A percentile compares a stretch with the other conserved stretches of the same genome.
These are phyloP conservation scores for Drosophila cracens DNA, from an alignment of 2,888 invertebrate genomes.

Conservation along the genomic window DNA sequence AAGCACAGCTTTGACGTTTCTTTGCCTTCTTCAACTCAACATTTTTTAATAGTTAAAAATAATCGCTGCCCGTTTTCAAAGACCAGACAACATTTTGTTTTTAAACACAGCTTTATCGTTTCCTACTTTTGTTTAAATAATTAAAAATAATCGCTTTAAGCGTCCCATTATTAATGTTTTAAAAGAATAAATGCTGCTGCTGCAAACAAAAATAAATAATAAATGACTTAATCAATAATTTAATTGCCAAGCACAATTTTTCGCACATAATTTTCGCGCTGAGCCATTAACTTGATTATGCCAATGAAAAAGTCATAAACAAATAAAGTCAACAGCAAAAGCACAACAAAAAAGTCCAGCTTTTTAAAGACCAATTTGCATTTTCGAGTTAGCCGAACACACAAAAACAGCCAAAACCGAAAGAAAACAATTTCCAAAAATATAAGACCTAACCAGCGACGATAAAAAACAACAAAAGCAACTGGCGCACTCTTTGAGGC, in stretches of 20 bases:
- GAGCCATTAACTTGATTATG: constrained; percentile 37
- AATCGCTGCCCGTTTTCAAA: not conserved
- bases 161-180: not conserved
- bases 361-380: constrained; percentile 55
- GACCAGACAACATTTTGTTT: not conserved
- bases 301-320: constrained; percentile 51
- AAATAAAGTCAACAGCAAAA: constrained; percentile 16
- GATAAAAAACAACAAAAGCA: constrained; percentile 29
- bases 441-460: constrained; percentile 21
- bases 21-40: no score
- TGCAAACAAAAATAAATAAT: not conserved
- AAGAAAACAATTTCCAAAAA: constrained; percentile 14
- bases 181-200: not conserved
- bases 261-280: constrained; percentile 43
- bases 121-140: not conserved
- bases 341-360: not conserved
- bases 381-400: constrained; percentile 31
- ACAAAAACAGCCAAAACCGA: constrained; percentile 22
- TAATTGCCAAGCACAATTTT: constrained; percentile 42
- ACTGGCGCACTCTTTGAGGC: constrained; percentile 37
- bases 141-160: constrained; percentile 1
- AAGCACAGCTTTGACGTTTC: no score
- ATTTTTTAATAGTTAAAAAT: not conserved
- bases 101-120: not conserved
- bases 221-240: constrained; percentile 49